Evolutionary conservation across 2,797 vertebrate genomes (phyloP), one percentile per base, ranked within the genome.

Genomic region (Champsocephalus gunnari): DNA sequence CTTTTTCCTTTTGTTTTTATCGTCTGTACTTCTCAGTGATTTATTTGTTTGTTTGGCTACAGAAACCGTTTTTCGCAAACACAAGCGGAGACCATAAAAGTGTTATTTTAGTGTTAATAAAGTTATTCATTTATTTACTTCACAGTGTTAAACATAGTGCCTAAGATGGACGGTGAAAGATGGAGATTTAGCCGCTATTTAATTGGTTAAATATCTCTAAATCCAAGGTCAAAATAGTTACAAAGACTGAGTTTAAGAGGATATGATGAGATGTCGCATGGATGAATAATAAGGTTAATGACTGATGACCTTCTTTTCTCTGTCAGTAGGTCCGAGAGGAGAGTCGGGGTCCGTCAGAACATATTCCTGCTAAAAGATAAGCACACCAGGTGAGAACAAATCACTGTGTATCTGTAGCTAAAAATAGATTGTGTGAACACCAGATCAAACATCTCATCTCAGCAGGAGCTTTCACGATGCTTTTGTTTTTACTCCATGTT

Each of bases 271-370:
- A 51, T 34, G 16, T 17, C 12, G 5, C 5, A 8, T 65, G 28
- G 1, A 49, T 19, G 8, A 21, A 19, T 0, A 4, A 50, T 38
- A 9, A 3, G 58, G 34, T 4, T 24, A 44, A 66, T 73, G 16
- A 54, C 48, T 70, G 61, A 77, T 71, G 3, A 4, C 24, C 21
- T 21, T 34, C 16, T 79, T 80, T 14, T 80, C 16, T 83, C 32
- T 34, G 13, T 84, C 73, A 97, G 96, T 95, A 66, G 94, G 96
- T 79, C 94, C 94, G 34, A 94, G 97, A 87, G 95, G 95, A 77
- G 97, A 98, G 67, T 96, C 96, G 17, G 96, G 94, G 71, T 98
- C 97, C 12, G 96, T 98, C 82, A 96, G 97, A 93, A 98, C 97
- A 28, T 98, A 98, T 79, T 98, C 97, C 89, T 98, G 97, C 95